These are phyloP conservation scores for Passer montanus DNA, from an alignment of 2,113 vertebrate species.

Conservation along the genomic window DNA sequence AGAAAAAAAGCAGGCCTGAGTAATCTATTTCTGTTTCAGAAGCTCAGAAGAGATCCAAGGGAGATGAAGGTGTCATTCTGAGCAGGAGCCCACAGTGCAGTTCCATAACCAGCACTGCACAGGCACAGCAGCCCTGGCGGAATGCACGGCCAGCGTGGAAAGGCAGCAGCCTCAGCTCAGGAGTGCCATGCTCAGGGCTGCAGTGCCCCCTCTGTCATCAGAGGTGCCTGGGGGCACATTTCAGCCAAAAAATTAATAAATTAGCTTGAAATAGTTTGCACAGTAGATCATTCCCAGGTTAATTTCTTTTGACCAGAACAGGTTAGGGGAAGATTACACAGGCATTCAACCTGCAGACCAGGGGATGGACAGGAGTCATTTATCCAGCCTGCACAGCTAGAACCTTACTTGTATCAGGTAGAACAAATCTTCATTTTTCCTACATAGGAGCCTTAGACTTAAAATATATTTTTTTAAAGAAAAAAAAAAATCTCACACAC, in stretches of 20 bases:
- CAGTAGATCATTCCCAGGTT: neutral
- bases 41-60: neutral
- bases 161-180: neutral
- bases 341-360: neutral
- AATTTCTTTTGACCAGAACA: neutral
- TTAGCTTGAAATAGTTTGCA: neutral
- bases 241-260: neutral
- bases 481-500: no score
- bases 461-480: no score
- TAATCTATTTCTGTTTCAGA: neutral
- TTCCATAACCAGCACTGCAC: neutral
- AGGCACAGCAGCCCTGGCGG: neutral
- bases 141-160: rapidly evolving
- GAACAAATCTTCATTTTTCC: neutral
- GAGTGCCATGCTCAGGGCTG: neutral
- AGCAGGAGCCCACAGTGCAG: neutral
- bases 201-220: neutral
- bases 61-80: neutral
- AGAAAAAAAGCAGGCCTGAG: neutral
- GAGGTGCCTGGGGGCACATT: neutral
- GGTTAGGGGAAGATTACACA: neutral
- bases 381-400: neutral
- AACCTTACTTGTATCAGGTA: neutral
- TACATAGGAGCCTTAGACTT: neutral
- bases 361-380: neutral